Base-by-base conservation (phyloP, 1,140 invertebrate species). In the Pseudomyrmex cubaensis region DNA sequence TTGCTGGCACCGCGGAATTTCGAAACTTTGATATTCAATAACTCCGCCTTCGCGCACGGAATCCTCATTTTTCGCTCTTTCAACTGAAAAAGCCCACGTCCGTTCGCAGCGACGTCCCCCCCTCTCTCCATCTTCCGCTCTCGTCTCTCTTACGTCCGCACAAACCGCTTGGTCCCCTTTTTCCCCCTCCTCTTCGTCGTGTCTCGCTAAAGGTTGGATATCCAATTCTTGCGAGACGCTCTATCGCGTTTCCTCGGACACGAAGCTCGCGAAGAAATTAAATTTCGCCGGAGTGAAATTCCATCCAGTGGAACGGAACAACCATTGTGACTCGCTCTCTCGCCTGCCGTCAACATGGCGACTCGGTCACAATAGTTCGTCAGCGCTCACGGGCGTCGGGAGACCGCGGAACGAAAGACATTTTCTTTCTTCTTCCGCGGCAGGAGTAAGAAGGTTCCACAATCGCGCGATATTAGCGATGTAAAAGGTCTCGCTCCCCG, bases 1-100 rank as follows among this genome's bases (percentile, higher is more conserved):
- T 92, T 85, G 86, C 90, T 90, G 88, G 90, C 90, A 91, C 86
- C 90, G 90, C 90, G 89, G 82, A 90, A 91, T 91, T 92, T 88
- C 87, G 85, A 90, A 92, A 92, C 91, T 92, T 91, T 92, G 88
- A 92, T 92, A 92, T 92, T 92, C 90, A 90, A 91, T 92, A 91
- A 92, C 91, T 91, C 86, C 83, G 80, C 56, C 75, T 80, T 48
- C 69, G 54, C 73, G 84, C 73, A 75, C 83, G 62, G 61, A 82
- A 85, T 86, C 89, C 86, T 89, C 77, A 86, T 86, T 89, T 87
- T 89, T 83, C 87, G 70, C 83, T 89, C 83, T 86, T 88, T 86
- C 87, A 85, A 76, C 86, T 77, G 63, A 86, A 84, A 69, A 75
- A 89, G 67, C 20, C 46, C 50, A 70, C 66, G 52, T 82, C 76